A percentile compares a stretch with the other conserved stretches of the same genome.
Conservation (phyloP, 2,888 invertebrate genomes). For the Trichogramma evanescens region DNA sequence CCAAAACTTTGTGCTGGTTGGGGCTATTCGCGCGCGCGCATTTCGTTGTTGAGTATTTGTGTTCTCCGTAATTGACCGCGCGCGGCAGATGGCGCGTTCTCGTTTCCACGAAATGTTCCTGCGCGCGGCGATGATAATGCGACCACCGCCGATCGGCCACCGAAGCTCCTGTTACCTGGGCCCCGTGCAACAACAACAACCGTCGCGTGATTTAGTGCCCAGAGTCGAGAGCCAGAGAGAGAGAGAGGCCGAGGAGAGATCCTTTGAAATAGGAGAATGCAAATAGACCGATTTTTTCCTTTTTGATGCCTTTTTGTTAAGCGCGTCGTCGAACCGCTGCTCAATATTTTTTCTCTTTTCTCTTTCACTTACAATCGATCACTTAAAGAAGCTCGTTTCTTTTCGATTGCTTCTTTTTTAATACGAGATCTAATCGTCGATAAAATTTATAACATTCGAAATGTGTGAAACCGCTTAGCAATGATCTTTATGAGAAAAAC, state of each 20-base stretch:
- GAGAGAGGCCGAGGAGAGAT: constrained; percentile 3
- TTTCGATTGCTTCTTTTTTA: no score
- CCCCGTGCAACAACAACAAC: constrained; percentile 4
- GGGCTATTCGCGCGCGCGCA: neutral
- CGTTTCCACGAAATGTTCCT: constrained; percentile 2
- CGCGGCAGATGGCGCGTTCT: constrained; percentile 6
- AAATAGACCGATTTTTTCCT: no score
- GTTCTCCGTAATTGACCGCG: constrained; percentile 1
- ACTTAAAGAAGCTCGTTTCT: no score
- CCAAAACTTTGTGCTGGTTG: neutral
- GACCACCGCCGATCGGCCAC: neutral
- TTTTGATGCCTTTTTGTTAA: neutral
- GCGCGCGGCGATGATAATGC: neutral
- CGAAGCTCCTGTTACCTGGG: constrained; percentile 7
- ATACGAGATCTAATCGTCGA: no score
- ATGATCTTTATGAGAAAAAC: no score
- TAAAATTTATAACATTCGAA: no score
- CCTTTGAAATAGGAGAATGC: constrained; percentile 16
- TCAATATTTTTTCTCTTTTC: neutral
- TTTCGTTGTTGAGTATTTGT: constrained; percentile 1
- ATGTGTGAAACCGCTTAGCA: no score
- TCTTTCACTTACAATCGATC: no score
- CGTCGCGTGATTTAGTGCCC: constrained; percentile 14
- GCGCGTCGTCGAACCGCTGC: neutral
- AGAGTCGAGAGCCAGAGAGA: constrained; percentile 6